phyloP scores from a whole-genome alignment of 2,888 invertebrate species.

The Idaea aversata region DNA sequence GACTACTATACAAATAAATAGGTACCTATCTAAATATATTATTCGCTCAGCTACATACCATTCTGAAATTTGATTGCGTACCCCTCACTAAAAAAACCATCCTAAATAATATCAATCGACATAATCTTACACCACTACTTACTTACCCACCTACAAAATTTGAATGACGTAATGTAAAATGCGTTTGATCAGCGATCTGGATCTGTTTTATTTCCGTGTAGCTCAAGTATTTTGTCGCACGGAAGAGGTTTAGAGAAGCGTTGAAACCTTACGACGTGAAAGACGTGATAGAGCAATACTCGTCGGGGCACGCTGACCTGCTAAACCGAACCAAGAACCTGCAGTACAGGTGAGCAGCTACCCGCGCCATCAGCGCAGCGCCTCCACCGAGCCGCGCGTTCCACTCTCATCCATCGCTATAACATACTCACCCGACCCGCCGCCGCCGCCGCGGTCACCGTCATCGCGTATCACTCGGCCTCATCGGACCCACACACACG shows the following conservation, averaged over 20 bases:
- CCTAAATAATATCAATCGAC: not conserved
- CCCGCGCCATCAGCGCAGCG: slow-evolving; percentile 6
- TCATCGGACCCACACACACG: not conserved
- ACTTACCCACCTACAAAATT: not conserved
- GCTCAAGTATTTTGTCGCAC: slow-evolving; percentile 94
- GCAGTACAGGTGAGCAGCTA: slow-evolving; percentile 86
- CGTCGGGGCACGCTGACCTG: slow-evolving; percentile 92
- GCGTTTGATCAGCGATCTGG: slow-evolving; percentile 41
- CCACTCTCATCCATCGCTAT: slow-evolving; percentile 20
- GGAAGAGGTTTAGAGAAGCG: slow-evolving; percentile 95
- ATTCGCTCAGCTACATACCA: not conserved
- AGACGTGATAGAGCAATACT: slow-evolving; percentile 96
- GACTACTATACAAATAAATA: not conserved
- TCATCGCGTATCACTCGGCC: not conserved
- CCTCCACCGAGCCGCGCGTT: not conserved
- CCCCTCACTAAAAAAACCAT: not conserved
- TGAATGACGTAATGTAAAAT: not conserved
- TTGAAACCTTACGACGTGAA: slow-evolving; percentile 96
- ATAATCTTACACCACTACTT: slow-evolving; percentile 1
- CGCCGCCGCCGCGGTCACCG: slow-evolving; percentile 2
- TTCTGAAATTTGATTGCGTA: not conserved
- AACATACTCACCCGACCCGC: too few relatives aligned
- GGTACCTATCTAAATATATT: not conserved
- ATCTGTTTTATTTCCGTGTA: slow-evolving; percentile 78
- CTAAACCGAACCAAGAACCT: slow-evolving; percentile 92